These are phyloP conservation scores for Cydia fagiglandana DNA, from an alignment of 1,140 invertebrate species.

Conservation along the genomic window DNA sequence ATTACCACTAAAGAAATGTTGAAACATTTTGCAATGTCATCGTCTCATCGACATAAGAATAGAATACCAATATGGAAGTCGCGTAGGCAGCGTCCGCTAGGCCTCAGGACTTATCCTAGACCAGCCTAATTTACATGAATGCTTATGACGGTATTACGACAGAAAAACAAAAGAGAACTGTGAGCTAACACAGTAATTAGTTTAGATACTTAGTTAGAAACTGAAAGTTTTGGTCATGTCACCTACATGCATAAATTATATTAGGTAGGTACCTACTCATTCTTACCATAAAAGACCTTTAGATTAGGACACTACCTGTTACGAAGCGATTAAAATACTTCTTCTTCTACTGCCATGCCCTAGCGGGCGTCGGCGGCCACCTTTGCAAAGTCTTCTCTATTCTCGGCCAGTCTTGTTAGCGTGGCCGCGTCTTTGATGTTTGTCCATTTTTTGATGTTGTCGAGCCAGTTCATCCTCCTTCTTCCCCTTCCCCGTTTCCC, in stretches of 20 bases:
- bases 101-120: not conserved
- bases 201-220: not conserved
- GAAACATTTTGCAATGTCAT: not conserved
- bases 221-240: not conserved
- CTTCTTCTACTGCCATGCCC: too few species aligned
- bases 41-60: constrained; percentile 3
- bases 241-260: not conserved
- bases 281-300: too few species aligned
- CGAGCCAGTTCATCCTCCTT: too few species aligned
- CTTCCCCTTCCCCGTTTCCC: too few species aligned
- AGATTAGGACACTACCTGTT: too few species aligned
- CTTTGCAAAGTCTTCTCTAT: too few species aligned
- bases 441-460: too few species aligned
- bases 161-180: not conserved
- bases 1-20: not conserved
- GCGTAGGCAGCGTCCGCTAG: not conserved
- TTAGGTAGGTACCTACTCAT: too few species aligned
- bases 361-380: too few species aligned
- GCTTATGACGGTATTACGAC: not conserved
- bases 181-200: not conserved
- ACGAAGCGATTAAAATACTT: too few species aligned
- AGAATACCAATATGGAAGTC: constrained; percentile 3
- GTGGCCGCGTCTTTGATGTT: too few species aligned
- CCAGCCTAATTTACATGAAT: not conserved
- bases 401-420: too few species aligned